Conservation (phyloP, 2,888 invertebrate species). For the Melinaea menophilus region DNA sequence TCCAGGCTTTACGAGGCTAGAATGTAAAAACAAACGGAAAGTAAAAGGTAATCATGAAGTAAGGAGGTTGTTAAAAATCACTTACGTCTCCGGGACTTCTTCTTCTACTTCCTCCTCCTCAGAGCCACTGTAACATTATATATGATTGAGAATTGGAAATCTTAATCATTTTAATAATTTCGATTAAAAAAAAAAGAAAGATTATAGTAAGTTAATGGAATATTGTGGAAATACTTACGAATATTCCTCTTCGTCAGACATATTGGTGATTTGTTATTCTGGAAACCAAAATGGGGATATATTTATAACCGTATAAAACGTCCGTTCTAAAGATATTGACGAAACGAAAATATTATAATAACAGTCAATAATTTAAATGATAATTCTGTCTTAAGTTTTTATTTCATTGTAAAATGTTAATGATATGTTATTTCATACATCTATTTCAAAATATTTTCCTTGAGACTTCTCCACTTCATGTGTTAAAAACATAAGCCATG, state of each 20-base stretch:
- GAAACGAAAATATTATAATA: too few relatives aligned
- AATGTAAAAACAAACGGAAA: conserved; percentile 63
- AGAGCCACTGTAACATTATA: conserved; percentile 63
- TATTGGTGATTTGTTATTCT: conserved; percentile 81
- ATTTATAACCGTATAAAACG: background rate
- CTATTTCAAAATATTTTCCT: too few relatives aligned
- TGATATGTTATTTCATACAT: too few relatives aligned
- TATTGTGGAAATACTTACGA: conserved; percentile 84
- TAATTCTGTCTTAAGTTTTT: too few relatives aligned
- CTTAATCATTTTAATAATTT: background rate
- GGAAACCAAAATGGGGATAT: conserved; percentile 46
- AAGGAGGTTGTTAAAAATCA: conserved; percentile 43
- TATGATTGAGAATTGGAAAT: background rate
- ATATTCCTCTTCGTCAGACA: conserved; percentile 97
- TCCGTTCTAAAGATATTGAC: too few relatives aligned
- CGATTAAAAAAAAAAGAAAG: background rate
- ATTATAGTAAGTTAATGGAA: background rate
- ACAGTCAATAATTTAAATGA: too few relatives aligned
- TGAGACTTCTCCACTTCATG: too few relatives aligned
- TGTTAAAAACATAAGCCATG: too few relatives aligned
- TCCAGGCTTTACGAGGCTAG: conserved; percentile 66
- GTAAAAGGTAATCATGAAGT: conserved; percentile 42
- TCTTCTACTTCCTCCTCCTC: conserved; percentile 89
- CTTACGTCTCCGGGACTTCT: conserved; percentile 88
- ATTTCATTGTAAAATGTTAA: too few relatives aligned